Base-by-base conservation (phyloP, 2,888 invertebrate species). In the Frankliniella fusca region DNA sequence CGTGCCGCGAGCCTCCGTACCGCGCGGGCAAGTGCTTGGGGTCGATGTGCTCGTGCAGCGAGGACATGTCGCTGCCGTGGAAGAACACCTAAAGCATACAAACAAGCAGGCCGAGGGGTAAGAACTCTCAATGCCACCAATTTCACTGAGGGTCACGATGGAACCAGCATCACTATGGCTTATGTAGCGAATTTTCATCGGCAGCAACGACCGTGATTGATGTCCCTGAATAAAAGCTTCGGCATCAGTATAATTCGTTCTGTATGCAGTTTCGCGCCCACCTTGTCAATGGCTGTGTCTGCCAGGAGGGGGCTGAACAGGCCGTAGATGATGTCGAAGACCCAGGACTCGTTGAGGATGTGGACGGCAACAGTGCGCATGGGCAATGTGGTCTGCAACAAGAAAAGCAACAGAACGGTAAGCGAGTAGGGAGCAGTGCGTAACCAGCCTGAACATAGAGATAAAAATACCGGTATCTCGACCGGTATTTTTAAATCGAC, bases 301-400 rank as follows among this genome's bases (percentile, higher is more conserved):
- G 92, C 93, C 48, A 95, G 88, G 48, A 95, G 89, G 0, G 95
- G 95, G 85, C 94, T 94, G 88, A 95, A 95, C 27, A 95, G 91
- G 84, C 91, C 92, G 87, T 93, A 94, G 81, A 94, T 92, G 84
- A 93, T 92, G 87, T 94, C 94, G 87, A 95, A 95, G 11, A 94
- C 88, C 94, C 95, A 95, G 0, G 94, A 93, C 86, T 95, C 94
- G 87, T 94, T 93, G 61, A 95, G 90, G 81, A 95, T 91, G 88
- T 95, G 95, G 82, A 95, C 91, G 0, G 94, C 93, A 84, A 93
- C 89, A 0, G 93, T 93, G 81, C 91, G 92, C 86, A 94, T 90
- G 0, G 95, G 95, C 87, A 94, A 94, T 82, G 93, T 91, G 0
- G 93, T 92, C 83, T 90, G 85, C 81, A 85, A 86, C 81, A 83